Evolutionary conservation across 2,113 vertebrate genomes (phyloP), one percentile per base, ranked within the genome.

Genomic region (Oxygymnocypris stewartii): DNA sequence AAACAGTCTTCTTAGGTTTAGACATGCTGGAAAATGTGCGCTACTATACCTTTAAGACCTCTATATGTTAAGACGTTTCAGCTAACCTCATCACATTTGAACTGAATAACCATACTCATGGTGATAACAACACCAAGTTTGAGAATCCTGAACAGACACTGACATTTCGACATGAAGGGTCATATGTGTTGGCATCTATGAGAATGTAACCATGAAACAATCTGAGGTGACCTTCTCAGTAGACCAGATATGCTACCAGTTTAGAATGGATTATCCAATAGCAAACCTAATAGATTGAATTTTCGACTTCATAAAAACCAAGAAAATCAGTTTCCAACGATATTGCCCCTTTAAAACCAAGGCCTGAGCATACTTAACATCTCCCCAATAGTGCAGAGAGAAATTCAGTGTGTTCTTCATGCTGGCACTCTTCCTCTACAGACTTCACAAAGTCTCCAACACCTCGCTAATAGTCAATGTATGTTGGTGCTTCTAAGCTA

Each of bases 381-480:
- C 28, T 31, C 28, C 28, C 28, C 28, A 31, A 31, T 31, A 31
- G 28, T 31, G 28, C 28, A 31, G 28, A 31, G 28, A 31, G 28
- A 31, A 31, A 31, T 31, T 67, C 12, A 67, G 63, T 74, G 37
- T 42, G 71, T n/a, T 42, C 20, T 40, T 42, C 71, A 37, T 14
- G 12, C 18, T 71, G 74, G 28, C 16, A 79, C 25, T 74, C 63
- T 28, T 18, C 23, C 1, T 25, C 7, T 49, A 23, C 25, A 84
- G 28, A 25, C 71, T 49, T 63, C 49, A 16, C 40, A 49, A 7
- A 44, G 4, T 83, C 73, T 74, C 31, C 28, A 86, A 84, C 81
- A 85, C 82, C 20, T 49, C 83, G 82, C 23, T 51, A 84, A 82
- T 6, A 78, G 11, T 82, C 71, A 61, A 63, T 51, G 18, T 80